Evolutionary conservation across 2,888 invertebrate species (phyloP), one percentile per base, ranked within the genome.

Genomic region (Micoletzkya japonica): DNA sequence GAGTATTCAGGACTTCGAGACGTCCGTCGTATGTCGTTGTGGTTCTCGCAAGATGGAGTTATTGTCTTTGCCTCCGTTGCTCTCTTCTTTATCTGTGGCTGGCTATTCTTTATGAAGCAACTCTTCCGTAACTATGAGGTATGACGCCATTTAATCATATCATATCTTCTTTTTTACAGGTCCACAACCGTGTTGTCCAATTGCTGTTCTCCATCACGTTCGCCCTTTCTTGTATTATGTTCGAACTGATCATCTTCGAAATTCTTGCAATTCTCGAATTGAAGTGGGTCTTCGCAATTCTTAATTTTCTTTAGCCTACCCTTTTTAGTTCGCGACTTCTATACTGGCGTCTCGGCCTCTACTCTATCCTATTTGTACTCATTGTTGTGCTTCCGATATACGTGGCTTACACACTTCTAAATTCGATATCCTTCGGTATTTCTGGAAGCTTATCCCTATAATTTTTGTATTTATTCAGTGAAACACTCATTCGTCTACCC

Each of bases 181-280:
- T 76, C 26, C 93, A 95, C 82, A 94, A 97, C 86, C 90, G 92
- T 73, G 89, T 94, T 72, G 95, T 98, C 1, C 94, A 97, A 86
- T 88, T 97, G 4, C 93, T 96, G 85, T 98, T 99, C 87, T 95
- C 97, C 0, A 90, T 92, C 34, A 98, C 95, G 44, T 94, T 98
- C 86, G 92, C 97, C 0, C 88, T 99, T 24, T 97, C 97, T 32
- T 95, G 97, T 85, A 94, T 95, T 2, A 95, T 98, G 94, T 99
- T 98, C 87, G 97, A 98, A 87, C 89, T 98, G 71, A 97, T 98
- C 74, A 99, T 99, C 86, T 99, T 99, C 88, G 98, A 99, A 89
- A 98, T 98, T 78, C 89, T 96, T 72, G 95, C 93, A 37, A 90
- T 95, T 77, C 88, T 98, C 75, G 94, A 95, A 86, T 90, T 93